A percentile compares a stretch with the other conserved stretches of the same genome.
Conservation (phyloP, 1,140 invertebrate genomes). For the Cyphomyrmex costatus region DNA sequence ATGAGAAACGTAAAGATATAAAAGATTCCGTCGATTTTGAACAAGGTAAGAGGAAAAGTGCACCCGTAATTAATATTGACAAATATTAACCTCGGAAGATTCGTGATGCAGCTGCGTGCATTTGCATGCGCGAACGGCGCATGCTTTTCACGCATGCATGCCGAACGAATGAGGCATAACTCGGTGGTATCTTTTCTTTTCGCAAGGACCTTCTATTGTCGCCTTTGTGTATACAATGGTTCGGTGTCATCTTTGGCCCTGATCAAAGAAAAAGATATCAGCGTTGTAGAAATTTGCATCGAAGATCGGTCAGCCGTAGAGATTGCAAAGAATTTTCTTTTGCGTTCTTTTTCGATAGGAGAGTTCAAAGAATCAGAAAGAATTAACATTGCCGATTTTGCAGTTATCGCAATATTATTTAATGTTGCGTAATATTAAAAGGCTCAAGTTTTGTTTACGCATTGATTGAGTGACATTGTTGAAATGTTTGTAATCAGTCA, state of each 20-base stretch:
- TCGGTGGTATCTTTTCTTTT: constrained; percentile 37
- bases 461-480: background rate
- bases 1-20: background rate
- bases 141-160: constrained; percentile 23
- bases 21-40: background rate
- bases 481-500: constrained; percentile 2
- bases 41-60: background rate
- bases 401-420: background rate
- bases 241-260: constrained; percentile 36
- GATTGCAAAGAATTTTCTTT: background rate
- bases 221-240: constrained; percentile 15
- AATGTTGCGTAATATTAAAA: background rate
- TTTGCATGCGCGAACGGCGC: constrained; percentile 6
- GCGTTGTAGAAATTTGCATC: constrained; percentile 2
- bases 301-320: background rate
- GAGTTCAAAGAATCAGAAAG: background rate
- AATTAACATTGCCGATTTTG: background rate
- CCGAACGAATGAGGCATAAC: background rate
- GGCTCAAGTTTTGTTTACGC: background rate
- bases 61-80: constrained; percentile 31
- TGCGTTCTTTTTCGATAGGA: background rate
- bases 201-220: constrained; percentile 35
- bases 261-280: constrained; percentile 18
- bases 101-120: background rate
- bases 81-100: constrained; percentile 27